Base-by-base conservation (phyloP, 2,797 vertebrate species). In the Peromyscus eremicus region DNA sequence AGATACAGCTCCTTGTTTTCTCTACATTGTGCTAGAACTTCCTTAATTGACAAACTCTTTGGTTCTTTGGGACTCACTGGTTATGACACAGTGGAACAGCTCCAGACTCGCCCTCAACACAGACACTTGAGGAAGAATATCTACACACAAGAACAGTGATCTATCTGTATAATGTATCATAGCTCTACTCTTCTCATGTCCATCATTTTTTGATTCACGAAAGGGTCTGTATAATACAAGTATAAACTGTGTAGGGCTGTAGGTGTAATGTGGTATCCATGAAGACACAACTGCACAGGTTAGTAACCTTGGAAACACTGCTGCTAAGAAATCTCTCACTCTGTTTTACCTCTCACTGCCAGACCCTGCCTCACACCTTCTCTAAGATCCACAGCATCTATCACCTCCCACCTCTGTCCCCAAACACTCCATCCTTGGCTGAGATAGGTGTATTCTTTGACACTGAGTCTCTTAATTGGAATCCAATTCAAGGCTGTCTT, bases 131-230 rank as follows among this genome's bases (percentile, higher is more conserved):
- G 34, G 76, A 29, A 32, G 43, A 89, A 25, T 6, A 34, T 25
- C 2, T 77, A 40, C 29, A 64, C 49, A n/a, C 1, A 29, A 81
- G 73, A 87, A 75, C 1, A 12, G 55, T 32, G 46, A 60, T 27
- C 10, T 57, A 57, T 57, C 55, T 55, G 16, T 0, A 68, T 4
- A 55, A 85, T 5, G 0, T 0, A 4, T 0, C 2, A 4, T 3
- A 60, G 68, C 70, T 5, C 5, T 27, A 10, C 27, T 66, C 4
- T 91, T 25, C 60, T 89, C 57, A 77, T 94, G 52, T 12, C 21
- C 49, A 43, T 37, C 40, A 46, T 27, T n/a, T 13, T 57, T 29
- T 60, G n/a, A 55, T 88, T 55, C 6, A 37, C 3, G 25, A 23
- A 5, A 5, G 23, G 25, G 34, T 92, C 86, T 21, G 13, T 70